These are phyloP conservation scores for Pseudopleuronectes americanus DNA, from an alignment of 2,797 vertebrate species.

Conservation along the genomic window DNA sequence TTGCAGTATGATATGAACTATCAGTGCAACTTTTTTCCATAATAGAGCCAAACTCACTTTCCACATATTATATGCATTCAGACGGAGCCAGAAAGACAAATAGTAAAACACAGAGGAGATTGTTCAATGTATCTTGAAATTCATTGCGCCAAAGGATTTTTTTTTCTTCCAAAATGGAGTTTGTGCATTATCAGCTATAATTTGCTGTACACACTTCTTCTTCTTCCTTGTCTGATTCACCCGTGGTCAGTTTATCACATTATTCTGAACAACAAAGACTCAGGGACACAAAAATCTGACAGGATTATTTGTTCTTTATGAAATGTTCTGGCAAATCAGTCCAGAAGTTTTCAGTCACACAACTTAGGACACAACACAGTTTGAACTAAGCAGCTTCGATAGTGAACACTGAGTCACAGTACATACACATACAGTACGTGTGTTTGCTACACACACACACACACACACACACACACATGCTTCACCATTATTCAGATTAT, in stretches of 20 bases:
- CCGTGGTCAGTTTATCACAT: neutral
- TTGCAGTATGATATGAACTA: too few relatives aligned
- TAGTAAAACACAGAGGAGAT: too few relatives aligned
- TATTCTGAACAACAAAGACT: conserved; percentile 5
- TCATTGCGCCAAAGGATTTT: too few relatives aligned
- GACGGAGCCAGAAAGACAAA: too few relatives aligned
- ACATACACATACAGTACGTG: conserved; percentile 11
- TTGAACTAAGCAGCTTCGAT: conserved; percentile 45
- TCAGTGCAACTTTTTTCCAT: too few relatives aligned
- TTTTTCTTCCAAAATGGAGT: too few relatives aligned
- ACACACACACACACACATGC: conserved; percentile 17
- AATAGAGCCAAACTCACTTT: too few relatives aligned
- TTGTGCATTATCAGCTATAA: too few relatives aligned
- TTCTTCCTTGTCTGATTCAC: neutral
- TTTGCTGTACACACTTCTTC: too few relatives aligned
- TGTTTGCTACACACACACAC: conserved; percentile 12
- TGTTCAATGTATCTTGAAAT: too few relatives aligned
- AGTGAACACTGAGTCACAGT: conserved; percentile 52
- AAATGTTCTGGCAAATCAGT: conserved; percentile 16
- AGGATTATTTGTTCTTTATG: conserved; percentile 26
- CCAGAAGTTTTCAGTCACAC: conserved; percentile 27
- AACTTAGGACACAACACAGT: conserved; percentile 16
- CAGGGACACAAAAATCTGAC: neutral
- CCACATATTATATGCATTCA: too few relatives aligned
- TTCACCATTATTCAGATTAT: conserved; percentile 20